These are phyloP conservation scores for Amblyopsis rosae DNA, from an alignment of 2,113 vertebrate species.

Conservation along the genomic window DNA sequence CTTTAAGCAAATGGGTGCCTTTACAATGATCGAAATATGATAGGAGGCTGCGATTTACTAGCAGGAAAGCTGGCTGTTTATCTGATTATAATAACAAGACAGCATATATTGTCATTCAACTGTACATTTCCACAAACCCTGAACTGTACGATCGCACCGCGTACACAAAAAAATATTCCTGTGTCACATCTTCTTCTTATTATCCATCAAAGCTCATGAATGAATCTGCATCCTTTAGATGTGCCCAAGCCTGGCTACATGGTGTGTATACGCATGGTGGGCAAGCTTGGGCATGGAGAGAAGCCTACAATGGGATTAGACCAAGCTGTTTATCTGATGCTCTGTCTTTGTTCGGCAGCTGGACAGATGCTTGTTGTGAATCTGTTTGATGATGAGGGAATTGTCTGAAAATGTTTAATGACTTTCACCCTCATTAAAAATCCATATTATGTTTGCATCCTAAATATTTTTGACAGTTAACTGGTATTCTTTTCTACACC, in stretches of 20 bases:
- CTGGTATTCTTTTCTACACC: background rate
- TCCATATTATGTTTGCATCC: background rate
- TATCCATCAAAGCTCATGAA: slow-evolving; percentile 31
- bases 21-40: too few species aligned
- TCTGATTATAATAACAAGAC: too few species aligned
- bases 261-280: slow-evolving; percentile 6
- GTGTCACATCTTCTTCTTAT: slow-evolving; percentile 24
- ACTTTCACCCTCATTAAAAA: slow-evolving; percentile 21
- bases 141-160: background rate
- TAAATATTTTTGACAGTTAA: background rate
- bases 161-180: background rate
- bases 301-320: slow-evolving; percentile 50
- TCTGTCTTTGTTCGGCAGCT: slow-evolving; percentile 32
- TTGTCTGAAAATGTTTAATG: slow-evolving; percentile 31
- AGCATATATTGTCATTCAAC: slow-evolving; percentile 6
- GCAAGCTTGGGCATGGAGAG: slow-evolving; percentile 16
- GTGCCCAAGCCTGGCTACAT: slow-evolving; percentile 23
- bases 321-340: slow-evolving; percentile 40
- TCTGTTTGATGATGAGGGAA: slow-evolving; percentile 8
- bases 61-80: slow-evolving; percentile 4
- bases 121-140: background rate
- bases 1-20: background rate
- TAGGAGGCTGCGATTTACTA: too few species aligned
- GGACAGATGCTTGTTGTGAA: slow-evolving; percentile 31
- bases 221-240: slow-evolving; percentile 33